Base-by-base conservation (phyloP, 2,113 vertebrate genomes). In the Accipiter cooperii region DNA sequence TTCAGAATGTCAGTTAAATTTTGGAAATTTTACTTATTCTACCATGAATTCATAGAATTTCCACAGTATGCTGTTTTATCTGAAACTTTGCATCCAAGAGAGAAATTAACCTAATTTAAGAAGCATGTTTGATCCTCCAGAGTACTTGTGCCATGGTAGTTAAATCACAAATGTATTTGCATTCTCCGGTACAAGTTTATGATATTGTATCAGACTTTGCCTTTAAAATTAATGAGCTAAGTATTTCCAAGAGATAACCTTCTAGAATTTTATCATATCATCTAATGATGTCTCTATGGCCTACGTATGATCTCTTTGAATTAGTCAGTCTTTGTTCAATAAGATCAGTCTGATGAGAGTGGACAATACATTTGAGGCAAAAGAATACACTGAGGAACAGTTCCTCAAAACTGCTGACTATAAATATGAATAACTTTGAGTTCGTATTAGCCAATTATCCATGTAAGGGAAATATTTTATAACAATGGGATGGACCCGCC, bases 201-300 rank as follows among this genome's bases (percentile, higher is more conserved):
- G 65, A 55, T 83, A 31, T 18, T 74, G 17, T 71, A 91, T 71
- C 63, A 80, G 63, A 71, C 12, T 69, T 90, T 52, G 19, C 34
- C 60, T 91, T 88, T 77, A 95, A 95, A 92, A 93, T 94, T 92
- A 88, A 97, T 95, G 84, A 96, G 68, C 36, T 81, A 65, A 87
- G 47, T 80, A 84, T 93, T 96, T 97, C 57, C 93, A 87, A 82
- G 75, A 54, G 25, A 90, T 84, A 89, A 52, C 44, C 26, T 84
- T 52, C 52, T 65, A 42, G n/a, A 81, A 58, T 87, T 93, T 91
- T 89, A 92, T 84, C 51, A 54, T 80, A 36, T 60, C 16, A 8
- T 77, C 86, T 89, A 95, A 92, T 92, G 60, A 91, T 0, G 2
- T 82, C 69, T 88, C 76, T 77, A 38, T 75, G 92, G 93, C 26